A percentile compares a stretch with the other conserved stretches of the same genome.
Evolutionary conservation across 2,797 vertebrate genomes (phyloP).

Genomic region (Argya squamiceps): DNA sequence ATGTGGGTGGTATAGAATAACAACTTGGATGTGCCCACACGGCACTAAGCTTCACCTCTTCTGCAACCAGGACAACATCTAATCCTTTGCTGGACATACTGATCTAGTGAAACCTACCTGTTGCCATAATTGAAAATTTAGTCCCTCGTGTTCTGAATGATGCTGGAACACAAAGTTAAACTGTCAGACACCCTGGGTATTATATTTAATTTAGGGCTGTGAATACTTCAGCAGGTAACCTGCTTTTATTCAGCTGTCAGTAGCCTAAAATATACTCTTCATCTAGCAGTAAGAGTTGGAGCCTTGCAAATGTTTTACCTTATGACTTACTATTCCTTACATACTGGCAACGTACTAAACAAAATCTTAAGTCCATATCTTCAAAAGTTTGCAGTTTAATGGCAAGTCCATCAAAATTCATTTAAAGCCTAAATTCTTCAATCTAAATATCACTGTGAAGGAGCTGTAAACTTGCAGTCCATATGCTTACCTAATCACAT

Average conservation of each 20-base stretch:
- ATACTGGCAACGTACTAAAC: background rate
- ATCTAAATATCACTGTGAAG: background rate
- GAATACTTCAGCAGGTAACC: background rate
- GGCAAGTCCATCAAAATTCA: background rate
- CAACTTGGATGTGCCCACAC: background rate
- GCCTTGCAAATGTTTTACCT: background rate
- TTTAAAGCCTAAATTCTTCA: background rate
- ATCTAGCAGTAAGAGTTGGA: background rate
- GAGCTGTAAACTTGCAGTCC: background rate
- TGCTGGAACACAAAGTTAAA: background rate
- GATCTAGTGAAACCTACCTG: background rate
- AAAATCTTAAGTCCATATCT: background rate
- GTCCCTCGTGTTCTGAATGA: background rate
- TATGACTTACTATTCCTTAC: background rate
- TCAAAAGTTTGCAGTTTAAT: background rate
- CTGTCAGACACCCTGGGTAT: background rate
- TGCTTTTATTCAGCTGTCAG: background rate
- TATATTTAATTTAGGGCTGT: background rate
- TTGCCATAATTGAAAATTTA: background rate
- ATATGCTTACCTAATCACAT: background rate
- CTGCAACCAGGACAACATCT: background rate
- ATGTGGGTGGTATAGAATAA: background rate
- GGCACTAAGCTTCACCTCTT: fast-evolving
- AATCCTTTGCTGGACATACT: background rate
- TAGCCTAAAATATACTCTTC: background rate